These are phyloP conservation scores for Carapus acus DNA, from an alignment of 2,797 vertebrate species.

Conservation along the genomic window DNA sequence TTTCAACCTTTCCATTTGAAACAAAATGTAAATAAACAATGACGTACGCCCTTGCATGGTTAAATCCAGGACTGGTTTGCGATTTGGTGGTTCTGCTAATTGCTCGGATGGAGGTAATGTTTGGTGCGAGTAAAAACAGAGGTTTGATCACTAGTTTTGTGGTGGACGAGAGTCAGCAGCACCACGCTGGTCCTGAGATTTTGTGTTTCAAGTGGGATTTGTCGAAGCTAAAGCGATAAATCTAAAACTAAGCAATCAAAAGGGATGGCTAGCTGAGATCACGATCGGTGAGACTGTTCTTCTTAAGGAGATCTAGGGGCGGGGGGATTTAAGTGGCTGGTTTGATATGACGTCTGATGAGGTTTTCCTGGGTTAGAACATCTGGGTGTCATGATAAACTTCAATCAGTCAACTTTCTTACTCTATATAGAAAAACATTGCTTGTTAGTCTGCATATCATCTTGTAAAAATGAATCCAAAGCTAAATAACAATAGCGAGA, in stretches of 20 bases:
- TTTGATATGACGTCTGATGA: neutral
- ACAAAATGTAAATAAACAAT: slow-evolving; percentile 8
- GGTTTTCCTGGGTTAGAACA: slow-evolving; percentile 3
- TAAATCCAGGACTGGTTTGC: slow-evolving; percentile 5
- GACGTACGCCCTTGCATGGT: slow-evolving; percentile 2
- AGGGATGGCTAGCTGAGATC: neutral
- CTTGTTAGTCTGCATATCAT: slow-evolving; percentile 2
- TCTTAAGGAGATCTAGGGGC: slow-evolving; percentile 3
- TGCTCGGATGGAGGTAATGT: slow-evolving; percentile 19
- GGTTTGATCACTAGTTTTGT: slow-evolving; percentile 38
- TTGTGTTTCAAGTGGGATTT: slow-evolving; percentile 33
- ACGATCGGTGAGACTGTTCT: neutral
- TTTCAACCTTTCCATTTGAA: slow-evolving; percentile 28
- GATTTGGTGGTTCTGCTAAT: slow-evolving; percentile 17
- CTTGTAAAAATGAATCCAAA: neutral
- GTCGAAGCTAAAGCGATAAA: slow-evolving; percentile 10
- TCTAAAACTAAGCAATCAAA: neutral
- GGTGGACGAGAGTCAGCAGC: slow-evolving; percentile 52
- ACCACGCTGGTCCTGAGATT: slow-evolving; percentile 51
- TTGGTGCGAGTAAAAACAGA: slow-evolving; percentile 21
- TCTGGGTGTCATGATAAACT: slow-evolving; percentile 3
- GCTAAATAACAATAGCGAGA: neutral
- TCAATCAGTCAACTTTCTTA: neutral
- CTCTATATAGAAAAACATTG: slow-evolving; percentile 3
- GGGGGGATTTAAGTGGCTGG: neutral